phyloP scores from a whole-genome alignment of 1,140 invertebrate species.

The Aradophagus sp. region DNA sequence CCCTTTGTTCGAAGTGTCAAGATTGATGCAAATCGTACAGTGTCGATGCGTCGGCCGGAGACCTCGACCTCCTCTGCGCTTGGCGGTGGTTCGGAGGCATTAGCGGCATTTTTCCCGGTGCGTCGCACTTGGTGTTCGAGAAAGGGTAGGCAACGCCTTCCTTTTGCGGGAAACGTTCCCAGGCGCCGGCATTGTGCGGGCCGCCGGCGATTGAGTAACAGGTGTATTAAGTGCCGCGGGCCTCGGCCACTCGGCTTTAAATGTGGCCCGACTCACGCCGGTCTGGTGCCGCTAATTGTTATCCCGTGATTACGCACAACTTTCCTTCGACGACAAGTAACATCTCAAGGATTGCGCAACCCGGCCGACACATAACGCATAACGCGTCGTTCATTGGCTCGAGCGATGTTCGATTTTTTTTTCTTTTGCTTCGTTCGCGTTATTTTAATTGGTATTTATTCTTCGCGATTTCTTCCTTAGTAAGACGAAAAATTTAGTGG shows the following conservation, averaged over 20 bases:
- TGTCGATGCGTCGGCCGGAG: slow-evolving; percentile 17
- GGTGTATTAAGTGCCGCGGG: slow-evolving; percentile 47
- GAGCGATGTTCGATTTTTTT: background rate
- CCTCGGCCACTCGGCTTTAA: slow-evolving; percentile 52
- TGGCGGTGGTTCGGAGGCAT: slow-evolving; percentile 34
- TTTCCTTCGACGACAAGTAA: slow-evolving; percentile 54
- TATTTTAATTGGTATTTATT: too few species aligned
- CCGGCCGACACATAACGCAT: slow-evolving; percentile 16
- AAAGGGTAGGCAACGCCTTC: slow-evolving; percentile 65
- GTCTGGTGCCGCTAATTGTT: slow-evolving; percentile 60
- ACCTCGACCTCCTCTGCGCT: slow-evolving; percentile 61
- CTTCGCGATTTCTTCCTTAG: too few species aligned
- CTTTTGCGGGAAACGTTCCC: slow-evolving; percentile 71
- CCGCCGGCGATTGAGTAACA: slow-evolving; percentile 54
- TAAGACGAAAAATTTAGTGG: too few species aligned
- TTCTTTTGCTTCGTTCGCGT: too few species aligned
- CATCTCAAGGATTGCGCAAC: slow-evolving; percentile 40
- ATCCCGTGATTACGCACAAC: slow-evolving; percentile 50
- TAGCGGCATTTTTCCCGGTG: slow-evolving; percentile 62
- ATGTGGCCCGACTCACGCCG: slow-evolving; percentile 42
- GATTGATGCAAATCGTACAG: slow-evolving; percentile 50
- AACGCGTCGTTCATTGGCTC: slow-evolving; percentile 16
- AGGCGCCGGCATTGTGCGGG: slow-evolving; percentile 68
- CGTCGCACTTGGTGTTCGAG: slow-evolving; percentile 52
- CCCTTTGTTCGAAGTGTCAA: slow-evolving; percentile 39